Evolutionary conservation across 2,797 vertebrate species (phyloP).

Genomic region (Odontamblyopus lacepedii): DNA sequence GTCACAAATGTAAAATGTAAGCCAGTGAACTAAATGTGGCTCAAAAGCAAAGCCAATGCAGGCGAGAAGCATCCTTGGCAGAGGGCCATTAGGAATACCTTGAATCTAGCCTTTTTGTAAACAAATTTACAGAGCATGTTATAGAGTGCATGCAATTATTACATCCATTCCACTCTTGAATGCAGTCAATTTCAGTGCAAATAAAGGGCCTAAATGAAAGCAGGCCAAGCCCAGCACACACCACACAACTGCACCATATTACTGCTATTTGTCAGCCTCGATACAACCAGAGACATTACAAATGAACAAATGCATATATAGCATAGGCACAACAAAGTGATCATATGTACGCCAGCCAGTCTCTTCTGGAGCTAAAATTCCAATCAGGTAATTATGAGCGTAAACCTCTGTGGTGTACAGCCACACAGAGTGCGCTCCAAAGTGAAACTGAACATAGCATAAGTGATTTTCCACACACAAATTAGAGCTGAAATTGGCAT

Average conservation of each 20-base stretch:
- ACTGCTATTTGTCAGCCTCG: constrained; percentile 49
- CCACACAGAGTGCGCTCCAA: constrained; percentile 14
- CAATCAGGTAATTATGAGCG: constrained; percentile 45
- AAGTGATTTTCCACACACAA: constrained; percentile 36
- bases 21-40: constrained; percentile 33
- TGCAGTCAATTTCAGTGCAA: constrained; percentile 66
- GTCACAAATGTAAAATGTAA: constrained; percentile 35
- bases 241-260: constrained; percentile 42
- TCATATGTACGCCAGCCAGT: constrained; percentile 29
- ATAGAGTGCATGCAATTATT: constrained; percentile 73
- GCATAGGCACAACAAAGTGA: constrained; percentile 52
- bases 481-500: constrained; percentile 31
- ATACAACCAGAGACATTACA: constrained; percentile 47
- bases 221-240: constrained; percentile 47
- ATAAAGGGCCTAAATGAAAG: constrained; percentile 70
- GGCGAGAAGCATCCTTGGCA: constrained; percentile 43
- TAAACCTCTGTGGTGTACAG: constrained; percentile 21
- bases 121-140: constrained; percentile 63
- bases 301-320: constrained; percentile 66
- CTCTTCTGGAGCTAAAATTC: constrained; percentile 38
- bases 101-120: constrained; percentile 47
- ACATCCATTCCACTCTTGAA: constrained; percentile 70
- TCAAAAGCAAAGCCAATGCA: constrained; percentile 47
- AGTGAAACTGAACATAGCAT: constrained; percentile 42
- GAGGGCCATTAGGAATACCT: constrained; percentile 65